phyloP scores from a whole-genome alignment of 2,888 invertebrate species.

The Trichacis sp. region DNA sequence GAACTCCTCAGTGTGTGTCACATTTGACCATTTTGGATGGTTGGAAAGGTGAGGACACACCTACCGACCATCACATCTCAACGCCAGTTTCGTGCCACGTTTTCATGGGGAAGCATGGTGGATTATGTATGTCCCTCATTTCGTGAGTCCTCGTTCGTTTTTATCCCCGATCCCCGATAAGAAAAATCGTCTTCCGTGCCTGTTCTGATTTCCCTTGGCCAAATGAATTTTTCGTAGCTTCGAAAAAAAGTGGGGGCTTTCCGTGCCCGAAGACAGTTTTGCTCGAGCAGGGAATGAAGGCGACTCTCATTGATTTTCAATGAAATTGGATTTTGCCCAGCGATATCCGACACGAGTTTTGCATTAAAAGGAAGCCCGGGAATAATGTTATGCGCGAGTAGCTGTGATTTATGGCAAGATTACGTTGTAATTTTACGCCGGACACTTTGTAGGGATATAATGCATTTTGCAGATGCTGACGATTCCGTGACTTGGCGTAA shows the following conservation, averaged over 20 bases:
- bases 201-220: neutral
- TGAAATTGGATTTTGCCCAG: too few species aligned
- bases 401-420: too few species aligned
- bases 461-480: too few species aligned
- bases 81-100: constrained; percentile 39
- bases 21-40: neutral
- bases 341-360: neutral
- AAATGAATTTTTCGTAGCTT: neutral
- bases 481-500: too few species aligned
- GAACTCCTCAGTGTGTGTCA: too few species aligned
- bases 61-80: constrained; percentile 10
- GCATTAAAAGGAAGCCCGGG: neutral
- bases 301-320: too few species aligned
- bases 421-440: too few species aligned
- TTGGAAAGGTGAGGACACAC: constrained; percentile 7
- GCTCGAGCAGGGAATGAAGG: neutral
- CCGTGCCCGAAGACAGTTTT: neutral
- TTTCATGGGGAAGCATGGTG: constrained; percentile 33
- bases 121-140: constrained; percentile 5
- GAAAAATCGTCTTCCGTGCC: neutral
- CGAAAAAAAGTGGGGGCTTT: too few species aligned
- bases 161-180: constrained; percentile 1
- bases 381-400: too few species aligned
- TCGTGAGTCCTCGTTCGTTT: constrained; percentile 2
- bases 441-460: too few species aligned